Conservation (phyloP, 2,113 vertebrate genomes). For the Centropus bengalensis region DNA sequence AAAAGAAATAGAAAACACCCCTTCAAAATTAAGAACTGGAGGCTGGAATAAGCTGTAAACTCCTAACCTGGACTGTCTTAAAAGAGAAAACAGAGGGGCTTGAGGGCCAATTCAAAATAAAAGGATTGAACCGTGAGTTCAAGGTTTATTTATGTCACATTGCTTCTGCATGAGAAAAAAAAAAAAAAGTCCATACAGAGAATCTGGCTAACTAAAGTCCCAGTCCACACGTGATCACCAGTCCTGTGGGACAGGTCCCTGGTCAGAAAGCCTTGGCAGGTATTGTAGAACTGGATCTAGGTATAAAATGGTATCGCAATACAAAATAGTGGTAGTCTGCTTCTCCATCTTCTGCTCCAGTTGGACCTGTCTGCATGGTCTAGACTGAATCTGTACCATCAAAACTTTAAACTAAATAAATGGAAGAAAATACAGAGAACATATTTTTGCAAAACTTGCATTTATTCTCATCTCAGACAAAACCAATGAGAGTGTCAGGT, state of each 20-base stretch:
- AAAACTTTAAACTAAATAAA: not conserved
- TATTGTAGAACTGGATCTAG: not conserved
- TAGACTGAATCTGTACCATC: not conserved
- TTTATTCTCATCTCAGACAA: not conserved
- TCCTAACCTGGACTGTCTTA: not conserved
- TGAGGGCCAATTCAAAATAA: not conserved
- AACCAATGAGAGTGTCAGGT: not conserved
- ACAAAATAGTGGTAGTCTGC: not conserved
- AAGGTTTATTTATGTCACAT: not conserved
- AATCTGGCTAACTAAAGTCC: not conserved
- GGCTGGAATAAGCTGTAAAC: not conserved
- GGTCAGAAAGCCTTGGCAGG: not conserved
- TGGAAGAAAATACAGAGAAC: not conserved
- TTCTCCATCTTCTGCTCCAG: not conserved
- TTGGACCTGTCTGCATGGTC: not conserved
- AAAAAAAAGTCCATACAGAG: not conserved
- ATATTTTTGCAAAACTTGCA: not conserved
- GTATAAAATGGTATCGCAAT: not conserved
- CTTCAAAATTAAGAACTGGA: not conserved
- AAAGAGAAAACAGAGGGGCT: not conserved
- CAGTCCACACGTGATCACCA: not conserved
- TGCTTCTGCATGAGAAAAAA: not conserved
- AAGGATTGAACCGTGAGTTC: not conserved
- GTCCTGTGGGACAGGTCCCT: not conserved
- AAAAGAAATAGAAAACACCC: constrained; percentile 59